Base-by-base conservation (phyloP, 2,113 vertebrate species). In the Gambusia holbrooki region DNA sequence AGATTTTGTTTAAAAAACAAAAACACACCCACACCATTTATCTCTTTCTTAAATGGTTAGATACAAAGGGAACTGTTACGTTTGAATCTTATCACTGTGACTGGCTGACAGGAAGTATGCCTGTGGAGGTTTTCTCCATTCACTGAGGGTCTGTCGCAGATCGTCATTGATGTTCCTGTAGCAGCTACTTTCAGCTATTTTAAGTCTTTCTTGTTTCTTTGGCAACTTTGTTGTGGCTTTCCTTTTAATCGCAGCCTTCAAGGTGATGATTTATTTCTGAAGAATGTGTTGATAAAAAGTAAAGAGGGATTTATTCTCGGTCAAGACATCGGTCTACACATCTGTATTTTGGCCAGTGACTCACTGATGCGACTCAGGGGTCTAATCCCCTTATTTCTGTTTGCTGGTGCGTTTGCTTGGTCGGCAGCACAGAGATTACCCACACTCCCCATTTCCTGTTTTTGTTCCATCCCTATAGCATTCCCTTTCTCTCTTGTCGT, bases 401-500 rank as follows among this genome's bases (percentile, higher is more conserved):
- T 89, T 91, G 80, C 79, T 88, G 87, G 84, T 85, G 87, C 78
- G 40, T 89, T 90, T 82, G 84, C 82, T 88, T 86, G 88, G 67
- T 89, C 73, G 74, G 83, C 88, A 81, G 83, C 67, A 77, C 73
- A 80, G 88, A 90, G 90, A 89, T 93, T 92, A 92, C 77, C 84
- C 87, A 88, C 81, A 85, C 77, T 84, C 82, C 87, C 73, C 74
- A 74, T 85, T 93, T 92, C 91, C 90, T 92, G 90, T 91, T 92
- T 87, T 92, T 90, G 82, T 84, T 85, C 73, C 82, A 85, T 75
- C 77, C 79, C 82, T 84, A 82, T 90, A 87, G 74, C 83, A 76
- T 54, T 74, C 83, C 65, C 45, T 82, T 89, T 85, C 79, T 84
- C 76, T 66, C 76, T 69, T 85, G 79, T 82, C 76, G 72, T 67